Evolutionary conservation across 2,888 invertebrate species (phyloP), one percentile per base, ranked within the genome.

Genomic region (Proisotoma minuta): DNA sequence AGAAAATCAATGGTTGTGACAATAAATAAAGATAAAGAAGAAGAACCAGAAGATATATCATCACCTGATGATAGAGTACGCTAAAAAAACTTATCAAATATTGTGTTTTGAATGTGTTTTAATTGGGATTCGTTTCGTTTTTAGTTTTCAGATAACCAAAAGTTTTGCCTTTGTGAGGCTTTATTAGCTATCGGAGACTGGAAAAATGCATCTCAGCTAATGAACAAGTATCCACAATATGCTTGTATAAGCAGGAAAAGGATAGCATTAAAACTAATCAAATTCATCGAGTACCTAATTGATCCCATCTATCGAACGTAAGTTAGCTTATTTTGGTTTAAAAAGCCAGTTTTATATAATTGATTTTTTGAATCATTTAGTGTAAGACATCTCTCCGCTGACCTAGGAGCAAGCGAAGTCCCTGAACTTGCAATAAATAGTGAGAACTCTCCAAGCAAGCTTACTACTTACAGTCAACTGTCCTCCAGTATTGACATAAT

Each of bases 161-260:
- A 98, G 79, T 85, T 96, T 74, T 91, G 94, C 26, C 81, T 99
- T 24, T 88, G 92, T 74, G 91, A 94, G 77, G 93, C 95, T 0
- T 79, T 97, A 52, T 77, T 98, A 8, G 84, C 85, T 68, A 85
- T 94, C 70, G 95, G 92, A 1, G 93, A 92, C 74, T 98, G 97
- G 97, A 83, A 85, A 20, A 88, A 88, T 75, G 93, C 93, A 2
- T 84, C 86, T 65, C 82, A 83, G 69, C 81, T 99, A 62, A 85
- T 91, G 27, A 86, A 87, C 72, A 84, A 88, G 59, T 81, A 98
- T 65, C 98, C 98, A 0, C 86, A 88, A 61, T 85, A 86, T 77
- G 86, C 86, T 70, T 84, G 87, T 10, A 84, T 91, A 66, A 86
- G 89, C 39, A 85, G 89, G 75, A 47, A 61, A 40, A 62, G 67